A percentile compares a stretch with the other conserved stretches of the same genome.
phyloP scores from a whole-genome alignment of 1,140 invertebrate species.

The Atta texana region DNA sequence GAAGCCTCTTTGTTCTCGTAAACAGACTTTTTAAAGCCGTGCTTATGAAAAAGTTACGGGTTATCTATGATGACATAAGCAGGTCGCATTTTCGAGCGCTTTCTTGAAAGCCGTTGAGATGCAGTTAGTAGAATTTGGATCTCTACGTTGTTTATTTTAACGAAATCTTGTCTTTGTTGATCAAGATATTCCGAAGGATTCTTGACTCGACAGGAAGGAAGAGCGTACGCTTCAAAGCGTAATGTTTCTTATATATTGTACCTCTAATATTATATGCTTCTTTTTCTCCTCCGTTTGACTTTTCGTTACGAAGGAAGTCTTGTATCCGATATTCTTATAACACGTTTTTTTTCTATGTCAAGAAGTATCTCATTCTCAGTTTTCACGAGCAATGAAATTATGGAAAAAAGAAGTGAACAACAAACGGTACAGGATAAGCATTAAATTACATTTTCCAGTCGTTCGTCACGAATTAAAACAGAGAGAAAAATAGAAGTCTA shows the following conservation, averaged over 20 bases:
- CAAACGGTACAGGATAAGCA: conserved; percentile 57
- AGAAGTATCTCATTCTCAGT: conserved; percentile 61
- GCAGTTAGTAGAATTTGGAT: conserved; percentile 18
- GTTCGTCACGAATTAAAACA: conserved; percentile 18
- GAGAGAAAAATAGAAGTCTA: neutral
- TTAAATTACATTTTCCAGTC: conserved; percentile 72
- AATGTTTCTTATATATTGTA: conserved; percentile 50
- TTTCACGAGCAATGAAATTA: conserved; percentile 68
- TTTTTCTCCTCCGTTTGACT: conserved; percentile 19
- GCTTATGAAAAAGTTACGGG: conserved; percentile 49
- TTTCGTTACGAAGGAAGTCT: conserved; percentile 54
- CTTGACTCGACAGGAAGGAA: neutral
- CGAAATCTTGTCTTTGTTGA: conserved; percentile 14
- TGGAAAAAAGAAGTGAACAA: conserved; percentile 48
- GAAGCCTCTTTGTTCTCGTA: conserved; percentile 52
- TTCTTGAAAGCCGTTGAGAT: conserved; percentile 28
- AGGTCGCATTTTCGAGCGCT: conserved; percentile 25
- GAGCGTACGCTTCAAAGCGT: neutral
- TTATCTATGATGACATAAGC: conserved; percentile 36
- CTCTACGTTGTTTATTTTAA: conserved; percentile 43
- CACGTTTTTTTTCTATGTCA: conserved; percentile 49
- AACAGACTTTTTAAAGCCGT: conserved; percentile 49
- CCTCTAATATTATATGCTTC: conserved; percentile 40
- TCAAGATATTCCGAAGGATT: conserved; percentile 29
- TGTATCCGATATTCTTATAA: conserved; percentile 52